phyloP scores from a whole-genome alignment of 2,113 vertebrate species.

The Platichthys stellatus region DNA sequence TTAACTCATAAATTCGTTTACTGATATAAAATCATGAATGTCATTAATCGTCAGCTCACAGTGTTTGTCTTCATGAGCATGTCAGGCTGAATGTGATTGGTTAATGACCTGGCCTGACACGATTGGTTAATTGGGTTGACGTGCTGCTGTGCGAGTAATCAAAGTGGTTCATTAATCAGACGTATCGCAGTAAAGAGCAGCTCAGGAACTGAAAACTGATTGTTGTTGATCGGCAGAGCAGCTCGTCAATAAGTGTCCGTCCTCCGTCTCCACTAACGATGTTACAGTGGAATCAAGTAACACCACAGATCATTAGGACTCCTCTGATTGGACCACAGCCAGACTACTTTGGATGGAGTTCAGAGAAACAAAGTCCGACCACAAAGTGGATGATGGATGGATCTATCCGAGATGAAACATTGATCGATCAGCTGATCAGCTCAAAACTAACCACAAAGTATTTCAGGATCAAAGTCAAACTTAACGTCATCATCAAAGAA shows the following conservation, averaged over 20 bases:
- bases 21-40: not conserved
- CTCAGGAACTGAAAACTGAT: slow-evolving; percentile 55
- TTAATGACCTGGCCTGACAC: slow-evolving; percentile 55
- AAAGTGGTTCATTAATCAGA: slow-evolving; percentile 64
- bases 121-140: slow-evolving; percentile 10
- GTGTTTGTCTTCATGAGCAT: slow-evolving; percentile 39
- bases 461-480: no score
- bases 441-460: no score
- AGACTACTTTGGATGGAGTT: slow-evolving; percentile 9
- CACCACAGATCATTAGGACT: slow-evolving; percentile 43
- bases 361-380: no score
- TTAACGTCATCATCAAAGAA: not conserved
- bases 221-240: slow-evolving; percentile 68
- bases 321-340: slow-evolving; percentile 50
- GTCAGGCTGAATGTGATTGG: slow-evolving; percentile 45
- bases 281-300: slow-evolving; percentile 54
- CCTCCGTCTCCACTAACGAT: slow-evolving; percentile 24
- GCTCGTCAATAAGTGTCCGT: slow-evolving; percentile 53
- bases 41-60: not conserved
- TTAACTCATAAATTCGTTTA: no score
- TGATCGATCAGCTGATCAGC: no score
- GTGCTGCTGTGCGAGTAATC: no score
- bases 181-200: slow-evolving; percentile 20
- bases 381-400: not conserved
- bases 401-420: not conserved